A percentile compares a stretch with the other conserved stretches of the same genome.
Evolutionary conservation across 2,888 invertebrate genomes (phyloP).

Genomic region (Isoperla grammatica): DNA sequence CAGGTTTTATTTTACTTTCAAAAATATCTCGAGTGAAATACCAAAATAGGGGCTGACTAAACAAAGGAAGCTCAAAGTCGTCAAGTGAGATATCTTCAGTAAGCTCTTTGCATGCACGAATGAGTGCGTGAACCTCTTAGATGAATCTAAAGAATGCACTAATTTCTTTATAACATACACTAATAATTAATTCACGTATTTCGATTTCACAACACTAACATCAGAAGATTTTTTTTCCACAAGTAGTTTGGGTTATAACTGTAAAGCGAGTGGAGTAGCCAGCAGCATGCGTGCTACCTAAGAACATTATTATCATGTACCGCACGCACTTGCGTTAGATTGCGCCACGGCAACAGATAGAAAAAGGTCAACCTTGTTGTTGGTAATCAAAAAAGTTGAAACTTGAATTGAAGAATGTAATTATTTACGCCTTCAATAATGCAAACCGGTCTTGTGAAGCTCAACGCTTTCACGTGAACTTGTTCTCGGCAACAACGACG

Average conservation of each 20-base stretch:
- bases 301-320: too few relatives aligned
- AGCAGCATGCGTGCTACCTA: slow-evolving; percentile 1
- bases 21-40: neutral
- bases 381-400: slow-evolving; percentile 16
- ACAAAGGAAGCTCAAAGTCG: too few relatives aligned
- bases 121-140: too few relatives aligned
- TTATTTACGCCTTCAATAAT: slow-evolving; percentile 18
- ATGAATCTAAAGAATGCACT: too few relatives aligned
- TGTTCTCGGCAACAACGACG: too few relatives aligned
- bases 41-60: too few relatives aligned
- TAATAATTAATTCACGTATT: neutral
- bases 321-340: slow-evolving; percentile 16
- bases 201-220: slow-evolving; percentile 2
- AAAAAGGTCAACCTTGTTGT: slow-evolving; percentile 19
- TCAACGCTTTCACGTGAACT: too few relatives aligned
- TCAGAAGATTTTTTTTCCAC: neutral
- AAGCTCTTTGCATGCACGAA: too few relatives aligned
- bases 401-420: slow-evolving; percentile 6
- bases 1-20: neutral
- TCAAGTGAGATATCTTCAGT: too few relatives aligned
- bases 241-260: too few relatives aligned
- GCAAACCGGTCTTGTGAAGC: slow-evolving; percentile 3
- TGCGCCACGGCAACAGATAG: neutral
- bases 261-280: neutral
- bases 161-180: too few relatives aligned